Base-by-base conservation (phyloP, 1,140 invertebrate genomes). In the Mercenaria mercenaria region DNA sequence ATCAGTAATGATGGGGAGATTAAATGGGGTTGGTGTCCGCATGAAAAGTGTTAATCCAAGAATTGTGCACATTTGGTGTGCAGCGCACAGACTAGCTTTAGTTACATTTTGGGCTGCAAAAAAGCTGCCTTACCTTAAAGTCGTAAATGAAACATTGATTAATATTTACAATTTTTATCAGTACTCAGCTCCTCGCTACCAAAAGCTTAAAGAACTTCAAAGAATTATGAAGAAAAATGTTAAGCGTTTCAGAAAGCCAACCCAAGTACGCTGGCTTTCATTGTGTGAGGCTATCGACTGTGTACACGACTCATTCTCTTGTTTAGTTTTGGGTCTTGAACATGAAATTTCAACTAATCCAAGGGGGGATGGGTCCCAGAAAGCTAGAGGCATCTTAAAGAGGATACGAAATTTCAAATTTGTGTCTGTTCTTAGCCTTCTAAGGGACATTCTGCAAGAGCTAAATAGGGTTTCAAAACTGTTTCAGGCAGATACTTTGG, bases 1-100 rank as follows among this genome's bases (percentile, higher is more conserved):
- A 47, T 47, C 39, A 2, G 74, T 77, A 10, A 77, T 77, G 74
- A 47, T 77, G 74, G 74, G 74, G 37, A 26, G 74, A 77, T n/a
- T 47, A 29, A 77, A 77, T 50, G 39, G 74, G 15, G 74, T 43
- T 77, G 39, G 74, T 39, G 74, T 77, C 18, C 37, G 20, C 37
- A 41, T 77, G 37, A 77, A 50, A 37, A 37, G 29, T 74, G 69
- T 26, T 8, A 41, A 32, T 74, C 32, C 69, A 74, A 37, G 29
- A 41, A 41, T 77, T n/a, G 39, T 43, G 43, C 74, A 77, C 39
- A 74, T 74, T n/a, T 41, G 39, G 32, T 74, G 72, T 74, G 32
- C 39, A 41, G 72, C 72, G n/a, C 72, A 74, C 72, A 74, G 10
- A 41, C 32, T 74, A 41, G 8, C 32, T 37, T 41, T 74, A 74